A percentile compares a stretch with the other conserved stretches of the same genome.
These are phyloP conservation scores for Polypterus senegalus DNA, from an alignment of 2,113 vertebrate genomes.

Conservation along the genomic window DNA sequence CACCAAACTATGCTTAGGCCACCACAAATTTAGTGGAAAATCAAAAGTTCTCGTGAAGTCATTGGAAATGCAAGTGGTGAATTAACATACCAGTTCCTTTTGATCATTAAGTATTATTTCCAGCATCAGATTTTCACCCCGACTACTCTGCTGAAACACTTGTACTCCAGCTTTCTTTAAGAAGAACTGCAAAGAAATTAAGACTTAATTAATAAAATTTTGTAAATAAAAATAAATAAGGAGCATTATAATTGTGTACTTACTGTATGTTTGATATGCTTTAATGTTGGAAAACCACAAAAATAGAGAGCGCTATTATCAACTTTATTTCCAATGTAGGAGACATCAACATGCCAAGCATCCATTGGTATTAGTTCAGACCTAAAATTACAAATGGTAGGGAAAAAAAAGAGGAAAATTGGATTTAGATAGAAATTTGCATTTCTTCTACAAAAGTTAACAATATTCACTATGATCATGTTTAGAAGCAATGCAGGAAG, in stretches of 20 bases:
- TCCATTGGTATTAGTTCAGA: conserved; percentile 69
- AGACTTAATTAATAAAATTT: conserved; percentile 9
- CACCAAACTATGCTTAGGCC: too few relatives aligned
- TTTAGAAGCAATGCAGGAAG: too few relatives aligned
- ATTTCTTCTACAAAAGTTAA: too few relatives aligned
- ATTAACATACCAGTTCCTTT: conserved; percentile 45
- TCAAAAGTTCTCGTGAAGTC: not conserved
- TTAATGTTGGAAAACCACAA: conserved; percentile 91
- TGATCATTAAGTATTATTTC: conserved; percentile 54
- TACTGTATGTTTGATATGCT: conserved; percentile 89
- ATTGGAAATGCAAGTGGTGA: not conserved
- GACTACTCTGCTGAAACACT: conserved; percentile 93
- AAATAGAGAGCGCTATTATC: conserved; percentile 78
- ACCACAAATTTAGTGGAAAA: not conserved
- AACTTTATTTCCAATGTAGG: conserved; percentile 49
- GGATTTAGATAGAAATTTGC: not conserved
- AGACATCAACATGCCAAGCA: conserved; percentile 72
- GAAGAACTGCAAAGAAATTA: conserved; percentile 57
- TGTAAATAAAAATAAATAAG: not conserved
- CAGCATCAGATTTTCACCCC: conserved; percentile 93
- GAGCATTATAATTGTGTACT: conserved; percentile 15
- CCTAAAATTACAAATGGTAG: conserved; percentile 44
- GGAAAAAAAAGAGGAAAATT: not conserved
- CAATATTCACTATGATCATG: too few relatives aligned
- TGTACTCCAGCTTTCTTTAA: conserved; percentile 82